Percentiles rank a stretch among this genome's conserved stretches.
Evolutionary conservation across 2,888 invertebrate species (phyloP).

Genomic region (Thecophora atra): DNA sequence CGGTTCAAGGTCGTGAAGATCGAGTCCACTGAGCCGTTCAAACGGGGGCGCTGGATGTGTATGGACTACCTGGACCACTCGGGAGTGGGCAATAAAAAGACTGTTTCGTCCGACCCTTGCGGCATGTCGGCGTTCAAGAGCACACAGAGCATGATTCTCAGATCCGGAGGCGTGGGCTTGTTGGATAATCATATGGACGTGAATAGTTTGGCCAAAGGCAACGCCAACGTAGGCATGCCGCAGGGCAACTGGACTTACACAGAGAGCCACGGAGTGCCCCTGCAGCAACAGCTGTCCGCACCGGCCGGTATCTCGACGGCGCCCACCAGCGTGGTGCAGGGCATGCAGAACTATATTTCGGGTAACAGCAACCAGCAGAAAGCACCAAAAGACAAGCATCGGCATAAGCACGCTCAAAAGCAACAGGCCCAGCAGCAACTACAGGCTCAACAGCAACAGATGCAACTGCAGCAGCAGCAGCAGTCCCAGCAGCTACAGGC

Average conservation of each 20-base stretch:
- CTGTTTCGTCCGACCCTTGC: constrained; percentile 51
- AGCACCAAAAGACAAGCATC: constrained; percentile 64
- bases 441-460: not conserved
- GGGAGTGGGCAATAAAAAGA: constrained; percentile 57
- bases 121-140: constrained; percentile 51
- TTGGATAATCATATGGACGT: constrained; percentile 60
- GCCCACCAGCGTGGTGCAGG: constrained; percentile 61
- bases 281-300: constrained; percentile 64
- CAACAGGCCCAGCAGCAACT: constrained; percentile 44
- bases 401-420: too few relatives aligned
- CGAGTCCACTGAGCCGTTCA: constrained; percentile 93
- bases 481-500: constrained; percentile 48
- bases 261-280: constrained; percentile 47
- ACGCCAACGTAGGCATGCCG: constrained; percentile 46
- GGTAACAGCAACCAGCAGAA: constrained; percentile 21
- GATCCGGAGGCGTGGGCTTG: constrained; percentile 49
- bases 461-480: constrained; percentile 65
- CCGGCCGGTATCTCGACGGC: constrained; percentile 65
- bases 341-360: constrained; percentile 56
- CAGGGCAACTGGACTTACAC: constrained; percentile 61
- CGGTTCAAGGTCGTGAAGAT: constrained; percentile 96
- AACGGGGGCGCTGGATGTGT: constrained; percentile 92
- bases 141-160: constrained; percentile 61
- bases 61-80: constrained; percentile 93
- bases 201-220: constrained; percentile 40